Evolutionary conservation across 2,113 vertebrate species (phyloP).

Genomic region (Charina bottae): DNA sequence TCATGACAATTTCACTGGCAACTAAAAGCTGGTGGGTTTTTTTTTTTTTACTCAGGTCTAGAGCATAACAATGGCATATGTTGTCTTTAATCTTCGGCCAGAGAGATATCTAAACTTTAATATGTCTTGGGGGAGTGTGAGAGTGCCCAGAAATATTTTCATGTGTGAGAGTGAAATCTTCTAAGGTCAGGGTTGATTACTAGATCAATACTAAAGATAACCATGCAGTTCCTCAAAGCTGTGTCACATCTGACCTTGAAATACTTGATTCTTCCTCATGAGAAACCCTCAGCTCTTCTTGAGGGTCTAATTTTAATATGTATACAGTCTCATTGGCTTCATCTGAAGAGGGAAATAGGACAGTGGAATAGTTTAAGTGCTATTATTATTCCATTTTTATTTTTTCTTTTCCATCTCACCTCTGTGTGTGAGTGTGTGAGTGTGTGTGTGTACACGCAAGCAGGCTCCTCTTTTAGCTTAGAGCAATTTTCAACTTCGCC

Average conservation of each 20-base stretch:
- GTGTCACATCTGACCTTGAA: conserved; percentile 67
- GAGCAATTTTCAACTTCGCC: not conserved
- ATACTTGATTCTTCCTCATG: conserved; percentile 54
- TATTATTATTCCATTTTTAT: too few species aligned
- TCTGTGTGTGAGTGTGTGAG: not conserved
- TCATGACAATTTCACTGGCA: conserved; percentile 35
- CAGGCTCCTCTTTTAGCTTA: too few species aligned
- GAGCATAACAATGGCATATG: conserved; percentile 13
- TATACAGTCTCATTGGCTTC: conserved; percentile 46
- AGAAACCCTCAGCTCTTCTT: conserved; percentile 58
- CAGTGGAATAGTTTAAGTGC: not conserved
- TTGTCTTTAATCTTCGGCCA: conserved; percentile 39
- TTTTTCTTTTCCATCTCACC: too few species aligned
- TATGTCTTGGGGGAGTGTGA: conserved; percentile 9
- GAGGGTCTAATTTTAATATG: conserved; percentile 58
- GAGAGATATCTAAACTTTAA: conserved; percentile 39
- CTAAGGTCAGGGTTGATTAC: conserved; percentile 56
- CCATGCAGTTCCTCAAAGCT: conserved; percentile 62
- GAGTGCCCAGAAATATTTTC: too few species aligned
- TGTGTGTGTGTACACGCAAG: too few species aligned
- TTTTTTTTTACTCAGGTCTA: conserved; percentile 44
- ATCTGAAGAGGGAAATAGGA: not conserved
- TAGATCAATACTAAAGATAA: conserved; percentile 74
- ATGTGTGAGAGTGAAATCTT: conserved; percentile 46
- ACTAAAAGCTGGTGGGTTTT: conserved; percentile 44